Conservation (phyloP, 2,797 vertebrate genomes). For the Enteromius unitaeniatus region DNA sequence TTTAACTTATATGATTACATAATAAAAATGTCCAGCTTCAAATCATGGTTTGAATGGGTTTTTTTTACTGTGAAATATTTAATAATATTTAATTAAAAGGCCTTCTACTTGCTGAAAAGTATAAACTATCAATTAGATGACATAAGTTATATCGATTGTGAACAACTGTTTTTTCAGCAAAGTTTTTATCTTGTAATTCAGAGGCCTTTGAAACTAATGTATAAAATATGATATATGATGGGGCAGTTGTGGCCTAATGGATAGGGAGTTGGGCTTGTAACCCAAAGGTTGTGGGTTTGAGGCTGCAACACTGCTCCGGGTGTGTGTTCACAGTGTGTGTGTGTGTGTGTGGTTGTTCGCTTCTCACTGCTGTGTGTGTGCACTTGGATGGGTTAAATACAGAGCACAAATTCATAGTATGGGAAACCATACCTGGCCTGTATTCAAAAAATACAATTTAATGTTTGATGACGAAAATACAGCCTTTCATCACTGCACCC, state of each 20-base stretch:
- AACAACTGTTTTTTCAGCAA: neutral
- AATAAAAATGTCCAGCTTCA: neutral
- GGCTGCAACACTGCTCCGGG: too few species aligned
- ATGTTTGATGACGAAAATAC: neutral
- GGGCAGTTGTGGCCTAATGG: too few species aligned
- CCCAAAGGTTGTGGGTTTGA: too few species aligned
- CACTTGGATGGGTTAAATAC: too few species aligned
- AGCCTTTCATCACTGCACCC: neutral
- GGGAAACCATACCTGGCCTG: too few species aligned
- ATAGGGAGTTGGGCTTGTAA: too few species aligned
- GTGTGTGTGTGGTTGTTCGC: too few species aligned
- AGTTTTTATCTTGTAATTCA: too few species aligned
- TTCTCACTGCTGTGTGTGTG: too few species aligned
- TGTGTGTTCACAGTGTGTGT: too few species aligned
- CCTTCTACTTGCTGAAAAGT: neutral
- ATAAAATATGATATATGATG: neutral
- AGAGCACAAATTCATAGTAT: too few species aligned
- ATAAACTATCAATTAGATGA: neutral
- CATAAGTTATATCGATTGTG: neutral
- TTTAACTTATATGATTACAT: neutral
- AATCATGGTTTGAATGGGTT: neutral
- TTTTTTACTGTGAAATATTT: neutral
- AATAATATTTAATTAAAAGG: neutral
- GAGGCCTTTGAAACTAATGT: neutral
- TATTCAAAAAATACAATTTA: neutral